Conservation (phyloP, 30 jellyfish, hydroid and myxozoan species). For the Cassiopea xamachana region DNA sequence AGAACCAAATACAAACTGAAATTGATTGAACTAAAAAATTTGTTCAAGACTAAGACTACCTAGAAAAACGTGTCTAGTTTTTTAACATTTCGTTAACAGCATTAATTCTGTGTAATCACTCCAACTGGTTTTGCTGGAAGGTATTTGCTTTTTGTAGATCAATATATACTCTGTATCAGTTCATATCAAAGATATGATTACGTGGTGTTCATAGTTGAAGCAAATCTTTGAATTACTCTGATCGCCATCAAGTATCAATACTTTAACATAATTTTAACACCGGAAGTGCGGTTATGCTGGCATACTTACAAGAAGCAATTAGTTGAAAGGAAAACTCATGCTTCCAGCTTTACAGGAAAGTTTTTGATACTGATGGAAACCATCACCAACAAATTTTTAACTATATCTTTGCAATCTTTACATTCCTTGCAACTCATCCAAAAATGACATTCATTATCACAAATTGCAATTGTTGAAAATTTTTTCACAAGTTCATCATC, state of each 20-base stretch:
- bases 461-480: too few species aligned
- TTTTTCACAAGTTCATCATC: too few species aligned
- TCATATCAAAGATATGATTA: not conserved
- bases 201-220: not conserved
- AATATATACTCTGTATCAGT: not conserved
- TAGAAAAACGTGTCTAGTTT: too few species aligned
- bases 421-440: too few species aligned
- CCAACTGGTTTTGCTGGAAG: not conserved
- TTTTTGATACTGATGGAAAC: too few species aligned
- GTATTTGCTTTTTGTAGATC: not conserved
- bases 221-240: not conserved
- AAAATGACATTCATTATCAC: too few species aligned
- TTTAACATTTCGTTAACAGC: too few species aligned
- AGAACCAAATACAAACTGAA: too few species aligned
- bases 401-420: too few species aligned
- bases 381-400: too few species aligned
- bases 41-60: too few species aligned
- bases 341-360: not conserved
- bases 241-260: not conserved
- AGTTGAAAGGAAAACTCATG: not conserved
- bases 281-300: not conserved
- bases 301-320: not conserved
- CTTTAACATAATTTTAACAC: not conserved
- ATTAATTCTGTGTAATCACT: not conserved
- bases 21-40: too few species aligned